Conservation (phyloP, 2,113 vertebrate species). For the Sterna hirundo region DNA sequence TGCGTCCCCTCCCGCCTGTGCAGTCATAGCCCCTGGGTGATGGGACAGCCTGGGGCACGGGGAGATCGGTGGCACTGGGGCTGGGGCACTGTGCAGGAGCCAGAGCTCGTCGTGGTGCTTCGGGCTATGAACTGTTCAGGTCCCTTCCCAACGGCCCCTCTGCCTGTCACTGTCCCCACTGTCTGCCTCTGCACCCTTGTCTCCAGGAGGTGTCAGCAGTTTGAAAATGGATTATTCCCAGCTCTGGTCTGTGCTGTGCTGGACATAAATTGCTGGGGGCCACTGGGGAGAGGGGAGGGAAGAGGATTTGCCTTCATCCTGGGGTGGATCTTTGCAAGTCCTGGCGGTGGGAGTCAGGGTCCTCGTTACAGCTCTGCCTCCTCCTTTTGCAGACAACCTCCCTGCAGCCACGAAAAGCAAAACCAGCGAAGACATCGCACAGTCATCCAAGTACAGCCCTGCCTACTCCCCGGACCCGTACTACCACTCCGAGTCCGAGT, state of each 20-base stretch:
- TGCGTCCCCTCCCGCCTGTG: not conserved
- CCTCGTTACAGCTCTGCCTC: not conserved
- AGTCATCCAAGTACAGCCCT: slow-evolving; percentile 89
- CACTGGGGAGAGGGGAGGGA: not conserved
- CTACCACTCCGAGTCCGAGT: slow-evolving; percentile 86
- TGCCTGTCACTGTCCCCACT: not conserved
- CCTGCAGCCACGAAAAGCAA: slow-evolving; percentile 91
- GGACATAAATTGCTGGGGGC: not conserved
- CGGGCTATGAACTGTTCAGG: not conserved
- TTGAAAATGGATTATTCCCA: not conserved
- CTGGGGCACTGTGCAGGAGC: not conserved
- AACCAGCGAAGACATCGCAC: slow-evolving; percentile 94
- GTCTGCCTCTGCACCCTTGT: not conserved
- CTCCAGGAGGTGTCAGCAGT: not conserved
- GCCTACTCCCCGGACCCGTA: slow-evolving; percentile 90
- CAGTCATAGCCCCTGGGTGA: not conserved
- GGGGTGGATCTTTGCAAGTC: not conserved
- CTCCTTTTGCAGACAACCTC: slow-evolving; percentile 76
- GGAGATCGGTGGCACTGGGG: not conserved
- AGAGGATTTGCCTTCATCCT: not conserved
- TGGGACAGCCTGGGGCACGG: not conserved
- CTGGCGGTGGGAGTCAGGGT: fast-evolving
- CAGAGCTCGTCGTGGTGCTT: not conserved
- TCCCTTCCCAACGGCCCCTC: not conserved
- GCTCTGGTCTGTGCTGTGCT: not conserved